Base-by-base conservation (phyloP, 2,113 vertebrate species). In the Cephalopholis sonnerati region DNA sequence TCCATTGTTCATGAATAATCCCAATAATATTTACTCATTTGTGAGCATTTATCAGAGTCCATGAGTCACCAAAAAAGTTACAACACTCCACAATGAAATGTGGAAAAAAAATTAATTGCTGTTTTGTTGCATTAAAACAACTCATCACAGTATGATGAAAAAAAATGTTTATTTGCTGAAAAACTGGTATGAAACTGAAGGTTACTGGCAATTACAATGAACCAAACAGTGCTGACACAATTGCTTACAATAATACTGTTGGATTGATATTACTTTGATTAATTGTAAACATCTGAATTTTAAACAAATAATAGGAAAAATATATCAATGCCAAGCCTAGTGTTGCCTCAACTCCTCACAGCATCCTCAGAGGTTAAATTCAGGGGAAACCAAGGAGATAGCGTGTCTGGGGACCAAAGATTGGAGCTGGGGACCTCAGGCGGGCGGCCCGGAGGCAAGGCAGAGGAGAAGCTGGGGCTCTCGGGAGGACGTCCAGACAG, bases 1-100 rank as follows among this genome's bases (percentile, higher is more conserved):
- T 74, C 39, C 29, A 59, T 64, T 79, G 63, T 64, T 27, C 9
- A 39, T 20, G 3, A 44, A 73, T 32, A 32, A 69, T 67, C 61
- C 11, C 50, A 41, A 53, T 15, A 51, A 65, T 32, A 58, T 11
- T 29, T 18, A 18, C 39, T 15, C 1, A 65, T 79, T 59, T 74
- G 18, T 18, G 24, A 70, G 48, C 13, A 29, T 55, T n/a, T 65
- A 27, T 46, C 3, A n/a, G 36, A 68, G 44, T 39, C 18, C 16
- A 36, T 16, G 29, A 83, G 25, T 69, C 36, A 24, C 1, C 36
- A 4, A 55, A 27, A 59, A 77, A 59, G 24, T 17, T 20, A 7
- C 8, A 59, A 18, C 16, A 5, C 1, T 41, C 3, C 7, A 55
- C 36, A 46, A 48, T 27, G 1, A 39, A 68, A 65, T n/a, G 3